phyloP scores from a whole-genome alignment of 2,113 vertebrate genomes.

The Solenodon paradoxus region DNA sequence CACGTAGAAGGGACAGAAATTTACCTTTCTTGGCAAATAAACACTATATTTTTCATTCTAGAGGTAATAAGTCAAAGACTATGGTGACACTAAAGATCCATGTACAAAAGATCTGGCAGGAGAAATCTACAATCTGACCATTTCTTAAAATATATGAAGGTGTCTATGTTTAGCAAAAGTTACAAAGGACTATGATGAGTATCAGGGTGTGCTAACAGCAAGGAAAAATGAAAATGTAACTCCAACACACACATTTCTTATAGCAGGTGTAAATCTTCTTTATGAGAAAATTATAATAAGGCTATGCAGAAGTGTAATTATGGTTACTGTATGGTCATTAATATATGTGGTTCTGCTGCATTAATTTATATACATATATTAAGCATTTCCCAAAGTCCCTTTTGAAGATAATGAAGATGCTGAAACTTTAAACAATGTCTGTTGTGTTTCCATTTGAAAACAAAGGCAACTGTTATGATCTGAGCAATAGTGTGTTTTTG shows the following conservation, averaged over 20 bases:
- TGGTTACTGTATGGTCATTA: constrained; percentile 32
- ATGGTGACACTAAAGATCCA: not conserved
- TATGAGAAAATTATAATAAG: constrained; percentile 34
- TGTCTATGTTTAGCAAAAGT: not conserved
- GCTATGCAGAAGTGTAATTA: constrained; percentile 12
- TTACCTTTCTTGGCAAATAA: not conserved
- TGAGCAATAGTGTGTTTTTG: not conserved
- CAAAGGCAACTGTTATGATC: not conserved
- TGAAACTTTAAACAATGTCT: not conserved
- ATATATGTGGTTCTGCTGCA: not conserved
- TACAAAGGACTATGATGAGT: not conserved
- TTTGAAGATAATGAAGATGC: not conserved
- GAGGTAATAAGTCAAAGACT: not conserved
- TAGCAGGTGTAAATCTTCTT: not conserved
- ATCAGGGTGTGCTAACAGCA: not conserved
- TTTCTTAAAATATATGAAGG: not conserved
- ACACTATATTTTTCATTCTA: not conserved
- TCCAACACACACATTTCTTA: not conserved
- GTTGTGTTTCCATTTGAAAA: not conserved
- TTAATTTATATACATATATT: not conserved
- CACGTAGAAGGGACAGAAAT: not conserved
- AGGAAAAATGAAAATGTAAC: not conserved
- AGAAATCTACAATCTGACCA: not conserved
- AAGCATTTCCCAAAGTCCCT: not conserved
- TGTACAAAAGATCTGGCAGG: not conserved